A percentile compares a stretch with the other conserved stretches of the same genome.
Evolutionary conservation across 2,797 vertebrate species (phyloP).

Genomic region (Balearica regulorum): DNA sequence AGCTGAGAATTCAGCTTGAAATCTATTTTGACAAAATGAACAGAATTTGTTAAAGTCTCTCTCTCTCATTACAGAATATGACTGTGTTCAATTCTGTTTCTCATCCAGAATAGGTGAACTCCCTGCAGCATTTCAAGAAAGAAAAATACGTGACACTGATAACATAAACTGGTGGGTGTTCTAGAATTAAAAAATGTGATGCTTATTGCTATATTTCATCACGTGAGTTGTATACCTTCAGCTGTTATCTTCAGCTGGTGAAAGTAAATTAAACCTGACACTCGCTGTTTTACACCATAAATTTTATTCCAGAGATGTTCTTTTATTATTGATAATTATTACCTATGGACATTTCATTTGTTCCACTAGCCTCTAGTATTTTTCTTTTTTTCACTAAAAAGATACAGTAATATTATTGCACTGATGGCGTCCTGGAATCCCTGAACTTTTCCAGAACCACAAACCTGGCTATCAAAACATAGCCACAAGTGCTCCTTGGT

Average conservation of each 20-base stretch:
- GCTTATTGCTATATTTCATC: neutral
- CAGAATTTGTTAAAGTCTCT: neutral
- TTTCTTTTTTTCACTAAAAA: neutral
- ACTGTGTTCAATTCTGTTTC: neutral
- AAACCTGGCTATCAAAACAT: conserved; percentile 44
- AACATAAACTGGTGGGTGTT: neutral
- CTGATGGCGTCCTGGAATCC: neutral
- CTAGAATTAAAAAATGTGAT: neutral
- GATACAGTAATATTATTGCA: neutral
- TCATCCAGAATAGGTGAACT: neutral
- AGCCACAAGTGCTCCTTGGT: conserved; percentile 52
- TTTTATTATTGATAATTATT: neutral
- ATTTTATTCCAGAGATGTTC: neutral
- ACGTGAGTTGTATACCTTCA: neutral
- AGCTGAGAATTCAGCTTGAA: neutral
- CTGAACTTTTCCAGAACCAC: conserved; percentile 33
- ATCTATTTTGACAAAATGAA: neutral
- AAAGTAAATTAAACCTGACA: neutral
- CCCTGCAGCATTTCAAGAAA: neutral
- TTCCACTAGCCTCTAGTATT: neutral
- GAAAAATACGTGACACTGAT: neutral
- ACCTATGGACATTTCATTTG: neutral
- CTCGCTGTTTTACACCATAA: neutral
- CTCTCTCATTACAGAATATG: neutral
- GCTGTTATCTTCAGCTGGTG: neutral